Percentiles rank a stretch among this genome's conserved stretches.
Conservation (phyloP, 2,888 invertebrate genomes). For the Chromoteleia sp. region DNA sequence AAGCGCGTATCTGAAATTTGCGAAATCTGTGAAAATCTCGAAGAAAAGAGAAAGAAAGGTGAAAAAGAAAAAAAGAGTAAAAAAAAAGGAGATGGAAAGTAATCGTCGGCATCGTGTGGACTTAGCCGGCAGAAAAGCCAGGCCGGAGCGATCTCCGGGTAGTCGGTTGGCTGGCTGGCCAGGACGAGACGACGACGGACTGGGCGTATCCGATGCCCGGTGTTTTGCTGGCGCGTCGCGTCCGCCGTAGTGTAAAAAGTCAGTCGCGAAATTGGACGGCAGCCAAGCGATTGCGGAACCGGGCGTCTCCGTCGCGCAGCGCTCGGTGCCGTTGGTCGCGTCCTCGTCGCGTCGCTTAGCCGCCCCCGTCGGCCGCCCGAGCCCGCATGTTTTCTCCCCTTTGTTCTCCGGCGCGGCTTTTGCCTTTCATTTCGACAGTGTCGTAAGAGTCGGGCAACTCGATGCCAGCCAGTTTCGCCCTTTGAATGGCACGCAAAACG, state of each 20-base stretch:
- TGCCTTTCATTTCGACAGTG: constrained; percentile 54
- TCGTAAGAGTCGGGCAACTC: constrained; percentile 34
- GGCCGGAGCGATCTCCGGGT: constrained; percentile 5
- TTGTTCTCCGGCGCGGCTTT: constrained; percentile 59
- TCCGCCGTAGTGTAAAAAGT: constrained; percentile 76
- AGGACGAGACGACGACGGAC: constrained; percentile 61
- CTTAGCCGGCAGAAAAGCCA: neutral
- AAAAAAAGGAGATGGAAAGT: constrained; percentile 1
- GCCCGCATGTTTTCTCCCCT: constrained; percentile 60
- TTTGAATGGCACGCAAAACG: constrained; percentile 36
- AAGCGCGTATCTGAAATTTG: no score
- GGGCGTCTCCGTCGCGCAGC: constrained; percentile 58
- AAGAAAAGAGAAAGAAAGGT: no score
- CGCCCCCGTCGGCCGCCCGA: neutral
- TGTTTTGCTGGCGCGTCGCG: constrained; percentile 78
- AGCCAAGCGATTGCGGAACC: constrained; percentile 82
- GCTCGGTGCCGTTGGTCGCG: constrained; percentile 52
- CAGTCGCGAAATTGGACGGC: constrained; percentile 80
- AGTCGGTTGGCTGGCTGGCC: neutral
- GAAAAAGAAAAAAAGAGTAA: no score
- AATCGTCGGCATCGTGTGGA: constrained; percentile 20
- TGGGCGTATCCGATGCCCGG: constrained; percentile 71
- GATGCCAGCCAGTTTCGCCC: constrained; percentile 17
- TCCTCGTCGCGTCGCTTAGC: constrained; percentile 67
- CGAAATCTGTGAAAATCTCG: no score